These are phyloP conservation scores for Ambastaia sidthimunki DNA, from an alignment of 2,797 vertebrate genomes.

Conservation along the genomic window DNA sequence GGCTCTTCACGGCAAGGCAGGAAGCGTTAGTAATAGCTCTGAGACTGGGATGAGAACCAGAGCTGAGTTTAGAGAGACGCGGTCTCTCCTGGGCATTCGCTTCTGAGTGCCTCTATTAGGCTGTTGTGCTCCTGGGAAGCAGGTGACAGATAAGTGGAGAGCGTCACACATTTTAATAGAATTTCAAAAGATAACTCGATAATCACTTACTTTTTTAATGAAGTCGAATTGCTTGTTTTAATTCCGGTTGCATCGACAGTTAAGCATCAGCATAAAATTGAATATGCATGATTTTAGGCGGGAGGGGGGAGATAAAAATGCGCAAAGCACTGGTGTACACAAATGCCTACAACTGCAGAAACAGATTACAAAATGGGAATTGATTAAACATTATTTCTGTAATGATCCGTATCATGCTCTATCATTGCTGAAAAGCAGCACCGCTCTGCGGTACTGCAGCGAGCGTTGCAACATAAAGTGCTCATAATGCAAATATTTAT, in stretches of 20 bases:
- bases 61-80: constrained; percentile 48
- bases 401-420: constrained; percentile 80
- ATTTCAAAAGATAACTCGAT: constrained; percentile 86
- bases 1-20: constrained; percentile 20
- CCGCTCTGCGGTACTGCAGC: constrained; percentile 55
- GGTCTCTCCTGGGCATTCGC: constrained; percentile 78
- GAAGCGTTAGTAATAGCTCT: constrained; percentile 47
- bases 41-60: constrained; percentile 45
- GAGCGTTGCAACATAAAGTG: constrained; percentile 55
- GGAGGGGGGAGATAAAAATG: constrained; percentile 59
- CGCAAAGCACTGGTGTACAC: constrained; percentile 69
- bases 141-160: constrained; percentile 85
- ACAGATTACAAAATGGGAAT: constrained; percentile 76
- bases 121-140: constrained; percentile 78
- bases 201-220: constrained; percentile 85
- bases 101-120: constrained; percentile 83
- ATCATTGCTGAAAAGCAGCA: constrained; percentile 73
- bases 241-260: constrained; percentile 78
- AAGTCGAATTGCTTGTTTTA: constrained; percentile 84
- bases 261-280: constrained; percentile 77
- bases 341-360: constrained; percentile 77
- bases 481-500: constrained; percentile 71
- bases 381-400: constrained; percentile 82
- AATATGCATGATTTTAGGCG: constrained; percentile 76
- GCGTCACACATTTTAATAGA: constrained; percentile 84